Conservation (phyloP, 2,888 invertebrate genomes). For the Cactoblastis cactorum region DNA sequence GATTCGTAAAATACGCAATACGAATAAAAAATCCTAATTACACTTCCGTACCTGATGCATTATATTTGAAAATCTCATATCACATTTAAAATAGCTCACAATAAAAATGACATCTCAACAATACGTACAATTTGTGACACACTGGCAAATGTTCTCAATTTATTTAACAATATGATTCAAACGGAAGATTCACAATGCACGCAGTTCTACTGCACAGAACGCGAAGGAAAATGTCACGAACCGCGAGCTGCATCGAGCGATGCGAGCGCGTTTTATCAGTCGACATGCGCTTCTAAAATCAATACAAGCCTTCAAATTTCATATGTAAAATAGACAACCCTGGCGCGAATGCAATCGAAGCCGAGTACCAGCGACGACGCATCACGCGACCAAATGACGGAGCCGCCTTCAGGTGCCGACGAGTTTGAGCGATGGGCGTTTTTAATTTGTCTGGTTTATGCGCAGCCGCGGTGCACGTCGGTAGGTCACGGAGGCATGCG, state of each 20-base stretch:
- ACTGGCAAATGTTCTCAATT: neutral
- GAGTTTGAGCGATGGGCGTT: neutral
- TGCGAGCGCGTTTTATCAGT: neutral
- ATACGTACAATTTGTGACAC: slow-evolving; percentile 5
- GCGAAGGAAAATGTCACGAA: neutral
- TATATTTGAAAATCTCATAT: neutral
- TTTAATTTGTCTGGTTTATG: neutral
- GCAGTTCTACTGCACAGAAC: neutral
- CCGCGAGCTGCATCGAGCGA: neutral
- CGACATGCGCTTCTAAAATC: neutral
- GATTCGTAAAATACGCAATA: neutral
- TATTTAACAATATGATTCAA: neutral
- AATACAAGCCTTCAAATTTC: neutral
- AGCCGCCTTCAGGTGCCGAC: neutral
- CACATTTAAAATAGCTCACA: neutral
- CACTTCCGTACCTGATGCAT: neutral
- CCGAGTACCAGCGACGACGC: neutral
- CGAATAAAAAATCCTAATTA: neutral
- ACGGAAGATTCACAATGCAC: neutral
- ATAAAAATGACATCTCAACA: neutral
- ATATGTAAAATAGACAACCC: neutral
- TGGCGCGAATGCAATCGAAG: neutral
- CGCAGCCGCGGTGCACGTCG: neutral
- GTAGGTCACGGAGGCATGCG: neutral
- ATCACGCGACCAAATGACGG: neutral